phyloP scores from a whole-genome alignment of 2,888 invertebrate species.

The Dryobota labecula region DNA sequence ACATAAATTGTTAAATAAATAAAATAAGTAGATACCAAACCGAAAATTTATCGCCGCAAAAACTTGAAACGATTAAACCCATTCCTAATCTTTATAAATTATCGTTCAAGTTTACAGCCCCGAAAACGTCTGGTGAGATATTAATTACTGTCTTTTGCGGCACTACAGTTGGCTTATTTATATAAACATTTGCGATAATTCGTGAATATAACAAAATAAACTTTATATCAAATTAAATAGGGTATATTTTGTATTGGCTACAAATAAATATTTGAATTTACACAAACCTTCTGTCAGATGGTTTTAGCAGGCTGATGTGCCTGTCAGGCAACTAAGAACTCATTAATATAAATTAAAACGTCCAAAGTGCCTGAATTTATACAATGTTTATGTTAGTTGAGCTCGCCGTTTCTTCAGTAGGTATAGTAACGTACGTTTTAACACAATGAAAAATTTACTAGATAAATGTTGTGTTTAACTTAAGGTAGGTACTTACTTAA shows the following conservation, averaged over 20 bases:
- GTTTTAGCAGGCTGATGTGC: constrained; percentile 3
- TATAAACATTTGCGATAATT: constrained; percentile 17
- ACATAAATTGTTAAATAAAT: no score
- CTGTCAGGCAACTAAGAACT: constrained; percentile 14
- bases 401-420: background rate
- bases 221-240: accelerated
- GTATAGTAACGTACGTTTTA: background rate
- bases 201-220: background rate
- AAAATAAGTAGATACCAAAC: background rate
- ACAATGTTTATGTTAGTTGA: background rate
- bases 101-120: constrained; percentile 10
- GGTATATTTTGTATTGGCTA: background rate
- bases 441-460: background rate
- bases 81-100: constrained; percentile 42
- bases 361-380: constrained; percentile 12
- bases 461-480: background rate
- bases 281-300: constrained; percentile 14
- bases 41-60: constrained; percentile 11
- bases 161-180: background rate
- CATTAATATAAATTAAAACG: constrained; percentile 39
- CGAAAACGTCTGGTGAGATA: constrained; percentile 16
- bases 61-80: constrained; percentile 35
- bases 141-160: constrained; percentile 2
- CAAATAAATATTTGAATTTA: constrained; percentile 11
- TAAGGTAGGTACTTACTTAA: background rate